These are phyloP conservation scores for Champsocephalus gunnari DNA, from an alignment of 2,797 vertebrate genomes.

Conservation along the genomic window DNA sequence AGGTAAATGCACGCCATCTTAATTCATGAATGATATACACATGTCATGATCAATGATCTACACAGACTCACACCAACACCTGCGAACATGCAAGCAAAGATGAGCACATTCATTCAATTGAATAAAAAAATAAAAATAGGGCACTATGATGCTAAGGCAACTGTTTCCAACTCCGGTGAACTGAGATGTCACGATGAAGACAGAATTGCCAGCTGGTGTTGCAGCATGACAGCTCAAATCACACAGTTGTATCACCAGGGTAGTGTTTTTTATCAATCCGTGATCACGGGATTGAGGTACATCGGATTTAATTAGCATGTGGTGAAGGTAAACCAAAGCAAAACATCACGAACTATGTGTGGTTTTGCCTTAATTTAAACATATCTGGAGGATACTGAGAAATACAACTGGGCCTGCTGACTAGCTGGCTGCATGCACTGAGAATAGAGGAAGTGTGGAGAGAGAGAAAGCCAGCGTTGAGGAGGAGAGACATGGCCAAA, in stretches of 20 bases:
- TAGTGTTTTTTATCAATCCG: slow-evolving; percentile 51
- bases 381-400: background rate
- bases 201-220: slow-evolving; percentile 20
- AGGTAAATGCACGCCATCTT: too few relatives aligned
- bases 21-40: too few relatives aligned
- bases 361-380: background rate
- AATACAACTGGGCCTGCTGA: background rate
- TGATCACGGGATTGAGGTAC: slow-evolving; percentile 55
- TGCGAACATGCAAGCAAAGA: slow-evolving; percentile 4
- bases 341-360: background rate
- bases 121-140: background rate
- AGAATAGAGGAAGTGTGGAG: slow-evolving; percentile 42
- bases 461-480: slow-evolving; percentile 50
- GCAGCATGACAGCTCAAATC: slow-evolving; percentile 34
- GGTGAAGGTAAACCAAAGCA: slow-evolving; percentile 30
- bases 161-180: slow-evolving; percentile 9
- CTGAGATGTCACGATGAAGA: slow-evolving; percentile 13
- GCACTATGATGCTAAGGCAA: background rate
- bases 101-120: slow-evolving; percentile 10
- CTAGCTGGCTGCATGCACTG: background rate
- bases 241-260: background rate
- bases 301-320: slow-evolving; percentile 44
- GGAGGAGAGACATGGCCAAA: slow-evolving; percentile 60
- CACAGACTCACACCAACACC: background rate
- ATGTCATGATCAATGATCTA: background rate